A percentile compares a stretch with the other conserved stretches of the same genome.
phyloP scores from a whole-genome alignment of 2,113 vertebrate genomes.

The Laticauda laticaudata region DNA sequence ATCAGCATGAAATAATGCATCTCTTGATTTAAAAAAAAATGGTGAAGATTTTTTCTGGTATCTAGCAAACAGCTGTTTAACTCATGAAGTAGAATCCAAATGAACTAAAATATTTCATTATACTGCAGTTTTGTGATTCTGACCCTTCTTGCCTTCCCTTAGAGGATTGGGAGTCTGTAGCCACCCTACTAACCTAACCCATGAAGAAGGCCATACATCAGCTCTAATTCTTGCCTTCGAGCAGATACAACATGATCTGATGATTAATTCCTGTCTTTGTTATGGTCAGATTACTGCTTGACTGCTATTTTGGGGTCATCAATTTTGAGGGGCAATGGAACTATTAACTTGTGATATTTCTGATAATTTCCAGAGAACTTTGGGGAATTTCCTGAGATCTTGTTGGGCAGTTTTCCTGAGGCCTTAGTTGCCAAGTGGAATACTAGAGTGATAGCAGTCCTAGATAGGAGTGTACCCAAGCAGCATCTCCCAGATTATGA shows the following conservation, averaged over 20 bases:
- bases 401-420: neutral
- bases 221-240: neutral
- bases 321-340: neutral
- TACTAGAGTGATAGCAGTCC: neutral
- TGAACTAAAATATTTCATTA: neutral
- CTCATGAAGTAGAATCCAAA: neutral
- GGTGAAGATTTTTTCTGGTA: neutral
- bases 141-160: neutral
- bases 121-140: neutral
- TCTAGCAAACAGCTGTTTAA: neutral
- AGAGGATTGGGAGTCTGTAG: neutral
- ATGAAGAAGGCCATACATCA: neutral
- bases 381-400: neutral
- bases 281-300: neutral
- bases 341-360: neutral
- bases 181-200: neutral
- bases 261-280: neutral
- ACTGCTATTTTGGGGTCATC: neutral
- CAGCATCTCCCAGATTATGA: neutral
- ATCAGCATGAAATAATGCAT: neutral
- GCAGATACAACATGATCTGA: neutral
- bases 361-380: neutral
- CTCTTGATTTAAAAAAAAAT: neutral
- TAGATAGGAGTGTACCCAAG: neutral
- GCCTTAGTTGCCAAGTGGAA: neutral